phyloP scores from a whole-genome alignment of 2,113 vertebrate species.

The Vidua macroura region DNA sequence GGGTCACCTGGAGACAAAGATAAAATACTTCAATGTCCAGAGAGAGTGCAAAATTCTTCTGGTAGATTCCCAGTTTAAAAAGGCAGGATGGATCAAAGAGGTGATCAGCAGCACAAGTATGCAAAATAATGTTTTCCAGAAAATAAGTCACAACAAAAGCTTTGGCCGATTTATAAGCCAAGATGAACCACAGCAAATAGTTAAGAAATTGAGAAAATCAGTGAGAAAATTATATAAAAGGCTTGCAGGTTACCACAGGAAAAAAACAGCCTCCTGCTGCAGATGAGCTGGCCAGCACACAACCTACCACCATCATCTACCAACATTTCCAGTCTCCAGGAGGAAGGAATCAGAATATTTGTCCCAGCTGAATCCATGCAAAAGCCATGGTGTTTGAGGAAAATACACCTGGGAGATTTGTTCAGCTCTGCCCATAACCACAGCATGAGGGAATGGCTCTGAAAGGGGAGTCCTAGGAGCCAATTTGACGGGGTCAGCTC shows the following conservation, averaged over 20 bases:
- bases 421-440: background rate
- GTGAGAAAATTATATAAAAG: conserved; percentile 8
- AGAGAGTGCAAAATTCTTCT: background rate
- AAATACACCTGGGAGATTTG: background rate
- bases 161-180: background rate
- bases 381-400: background rate
- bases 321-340: background rate
- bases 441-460: rapidly evolving
- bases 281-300: background rate
- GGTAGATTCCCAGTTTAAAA: conserved; percentile 34
- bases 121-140: conserved; percentile 30
- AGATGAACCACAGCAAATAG: background rate
- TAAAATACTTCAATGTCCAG: conserved; percentile 39
- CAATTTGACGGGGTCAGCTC: background rate
- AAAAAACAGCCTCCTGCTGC: background rate
- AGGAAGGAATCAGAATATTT: background rate
- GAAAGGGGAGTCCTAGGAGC: background rate
- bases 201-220: background rate
- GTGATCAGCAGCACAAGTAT: background rate
- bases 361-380: background rate
- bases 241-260: background rate
- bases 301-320: background rate
- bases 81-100: conserved; percentile 22
- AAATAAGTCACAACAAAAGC: background rate
- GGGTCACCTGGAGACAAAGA: conserved; percentile 57